phyloP scores from a whole-genome alignment of 1,140 invertebrate genomes.

The Metaphire vulgaris region DNA sequence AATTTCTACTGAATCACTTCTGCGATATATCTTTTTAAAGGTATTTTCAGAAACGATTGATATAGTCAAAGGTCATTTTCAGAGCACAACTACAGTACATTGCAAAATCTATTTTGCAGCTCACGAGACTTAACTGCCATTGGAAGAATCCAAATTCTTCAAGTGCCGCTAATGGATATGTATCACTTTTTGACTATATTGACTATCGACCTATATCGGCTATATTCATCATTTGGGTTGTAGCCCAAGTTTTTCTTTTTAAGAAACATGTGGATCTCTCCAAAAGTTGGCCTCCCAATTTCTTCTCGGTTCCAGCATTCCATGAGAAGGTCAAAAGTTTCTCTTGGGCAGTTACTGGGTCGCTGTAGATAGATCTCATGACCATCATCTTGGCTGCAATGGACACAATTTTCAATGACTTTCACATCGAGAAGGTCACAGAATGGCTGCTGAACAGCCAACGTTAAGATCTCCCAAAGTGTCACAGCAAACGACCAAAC shows the following conservation, averaged over 20 bases:
- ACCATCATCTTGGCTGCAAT: too few relatives aligned
- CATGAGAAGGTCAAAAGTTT: slow-evolving; percentile 12
- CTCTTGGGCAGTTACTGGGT: slow-evolving; percentile 10
- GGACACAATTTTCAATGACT: slow-evolving; percentile 64
- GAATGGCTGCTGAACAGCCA: slow-evolving; percentile 74
- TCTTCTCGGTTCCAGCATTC: slow-evolving; percentile 20
- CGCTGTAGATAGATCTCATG: slow-evolving; percentile 1
- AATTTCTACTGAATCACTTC: too few relatives aligned
- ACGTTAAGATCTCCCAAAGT: slow-evolving; percentile 81
- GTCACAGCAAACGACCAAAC: slow-evolving; percentile 82
- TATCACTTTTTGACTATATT: too few relatives aligned
- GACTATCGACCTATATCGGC: too few relatives aligned
- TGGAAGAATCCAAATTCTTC: too few relatives aligned
- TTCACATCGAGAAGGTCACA: slow-evolving; percentile 69
- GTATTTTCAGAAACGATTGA: too few relatives aligned
- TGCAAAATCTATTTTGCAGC: too few relatives aligned
- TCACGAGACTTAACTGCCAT: too few relatives aligned
- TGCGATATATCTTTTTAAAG: too few relatives aligned
- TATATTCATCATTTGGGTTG: slow-evolving; percentile 15
- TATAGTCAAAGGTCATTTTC: too few relatives aligned
- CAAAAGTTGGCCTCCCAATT: slow-evolving; percentile 61
- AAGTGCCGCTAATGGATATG: too few relatives aligned
- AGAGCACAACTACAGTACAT: too few relatives aligned
- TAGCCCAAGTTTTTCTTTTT: slow-evolving; percentile 75
- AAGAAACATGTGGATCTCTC: slow-evolving; percentile 77